Evolutionary conservation across 2,888 invertebrate species (phyloP).

Genomic region (Drosophila siamana): DNA sequence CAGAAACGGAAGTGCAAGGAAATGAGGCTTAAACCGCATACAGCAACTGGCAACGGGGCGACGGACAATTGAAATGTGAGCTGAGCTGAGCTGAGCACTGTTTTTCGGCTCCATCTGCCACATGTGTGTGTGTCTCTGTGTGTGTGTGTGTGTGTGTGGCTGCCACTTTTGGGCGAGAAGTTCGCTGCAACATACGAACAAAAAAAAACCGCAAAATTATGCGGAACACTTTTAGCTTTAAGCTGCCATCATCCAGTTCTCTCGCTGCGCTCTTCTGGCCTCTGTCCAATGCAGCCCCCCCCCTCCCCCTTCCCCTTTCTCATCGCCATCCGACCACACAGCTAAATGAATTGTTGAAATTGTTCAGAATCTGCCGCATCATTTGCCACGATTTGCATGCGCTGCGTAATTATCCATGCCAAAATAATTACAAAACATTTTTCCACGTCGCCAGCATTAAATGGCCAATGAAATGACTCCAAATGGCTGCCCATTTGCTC

Average conservation of each 20-base stretch:
- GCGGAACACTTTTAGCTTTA: constrained; percentile 42
- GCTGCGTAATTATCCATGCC: constrained; percentile 69
- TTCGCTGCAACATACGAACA: constrained; percentile 1
- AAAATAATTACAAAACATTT: constrained; percentile 75
- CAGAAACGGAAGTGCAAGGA: constrained; percentile 73
- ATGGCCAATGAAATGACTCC: constrained; percentile 18
- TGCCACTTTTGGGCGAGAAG: neutral
- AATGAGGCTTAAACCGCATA: constrained; percentile 77
- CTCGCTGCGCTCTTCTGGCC: neutral
- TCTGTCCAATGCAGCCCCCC: too few species aligned
- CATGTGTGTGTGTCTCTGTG: too few species aligned
- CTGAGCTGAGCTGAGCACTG: constrained; percentile 17
- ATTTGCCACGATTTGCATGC: constrained; percentile 59
- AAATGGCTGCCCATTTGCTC: neutral
- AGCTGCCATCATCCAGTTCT: neutral
- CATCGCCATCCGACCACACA: too few species aligned
- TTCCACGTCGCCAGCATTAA: constrained; percentile 66
- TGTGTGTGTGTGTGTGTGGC: too few species aligned
- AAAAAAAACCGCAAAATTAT: constrained; percentile 58
- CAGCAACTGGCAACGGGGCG: constrained; percentile 39
- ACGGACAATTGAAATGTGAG: constrained; percentile 74
- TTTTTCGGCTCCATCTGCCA: too few species aligned
- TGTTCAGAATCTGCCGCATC: constrained; percentile 49
- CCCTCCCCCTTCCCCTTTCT: neutral
- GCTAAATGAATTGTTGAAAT: constrained; percentile 45